Conservation (phyloP, 37 sponge, comb jelly and placozoan species). For the Aphrocallistes beatrix region DNA sequence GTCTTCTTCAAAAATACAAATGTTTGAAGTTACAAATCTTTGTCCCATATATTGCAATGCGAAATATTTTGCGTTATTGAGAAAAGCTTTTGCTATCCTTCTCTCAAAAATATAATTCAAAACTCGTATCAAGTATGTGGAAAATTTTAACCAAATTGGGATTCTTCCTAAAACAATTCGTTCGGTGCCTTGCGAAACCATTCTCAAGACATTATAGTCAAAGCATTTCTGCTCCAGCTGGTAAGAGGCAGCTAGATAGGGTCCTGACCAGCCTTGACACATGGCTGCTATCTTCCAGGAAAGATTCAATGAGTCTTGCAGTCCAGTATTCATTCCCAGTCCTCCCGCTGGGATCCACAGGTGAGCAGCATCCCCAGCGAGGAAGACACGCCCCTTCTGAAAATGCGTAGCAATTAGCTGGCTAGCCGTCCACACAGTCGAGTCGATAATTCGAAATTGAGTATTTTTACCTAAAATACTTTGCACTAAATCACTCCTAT, state of each 20-base stretch:
- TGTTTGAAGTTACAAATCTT: neutral
- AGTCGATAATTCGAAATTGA: conserved; percentile 22
- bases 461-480: conserved; percentile 19
- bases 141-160: neutral
- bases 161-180: neutral
- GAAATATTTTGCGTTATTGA: neutral
- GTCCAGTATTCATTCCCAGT: conserved; percentile 62
- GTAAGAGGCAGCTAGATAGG: conserved; percentile 42
- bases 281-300: conserved; percentile 62
- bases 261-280: conserved; percentile 53
- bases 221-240: conserved; percentile 28
- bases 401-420: conserved; percentile 41
- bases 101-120: neutral
- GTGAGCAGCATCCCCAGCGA: conserved; percentile 67
- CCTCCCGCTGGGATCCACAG: conserved; percentile 72
- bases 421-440: conserved; percentile 43
- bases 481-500: neutral
- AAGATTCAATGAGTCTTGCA: conserved; percentile 45
- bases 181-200: neutral
- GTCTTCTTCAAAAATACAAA: neutral
- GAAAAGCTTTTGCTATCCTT: neutral
- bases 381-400: conserved; percentile 41
- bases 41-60: neutral
- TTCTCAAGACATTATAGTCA: neutral
- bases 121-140: neutral